Evolutionary conservation across 2,888 invertebrate species (phyloP).

Genomic region (Drosophila siamana): DNA sequence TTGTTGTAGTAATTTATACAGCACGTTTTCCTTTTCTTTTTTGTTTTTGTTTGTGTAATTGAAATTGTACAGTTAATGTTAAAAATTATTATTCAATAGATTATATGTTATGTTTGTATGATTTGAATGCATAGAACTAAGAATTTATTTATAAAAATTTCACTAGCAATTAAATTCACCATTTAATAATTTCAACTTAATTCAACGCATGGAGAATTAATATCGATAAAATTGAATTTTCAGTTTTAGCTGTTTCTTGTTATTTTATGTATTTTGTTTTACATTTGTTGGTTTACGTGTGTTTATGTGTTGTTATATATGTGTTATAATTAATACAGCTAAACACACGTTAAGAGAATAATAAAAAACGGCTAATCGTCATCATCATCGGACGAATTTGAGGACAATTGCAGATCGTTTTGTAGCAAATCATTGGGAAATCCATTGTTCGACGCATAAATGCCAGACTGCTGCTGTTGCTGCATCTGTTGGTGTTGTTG

Average conservation of each 20-base stretch:
- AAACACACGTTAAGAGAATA: slow-evolving; percentile 26
- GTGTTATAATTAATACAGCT: slow-evolving; percentile 39
- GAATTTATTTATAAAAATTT: slow-evolving; percentile 78
- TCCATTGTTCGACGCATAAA: slow-evolving; percentile 82
- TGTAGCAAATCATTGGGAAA: slow-evolving; percentile 87
- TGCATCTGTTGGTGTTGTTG: slow-evolving; percentile 45
- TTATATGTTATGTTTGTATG: slow-evolving; percentile 35
- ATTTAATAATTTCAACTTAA: slow-evolving; percentile 72
- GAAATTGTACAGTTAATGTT: slow-evolving; percentile 54
- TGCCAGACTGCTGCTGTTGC: slow-evolving; percentile 70
- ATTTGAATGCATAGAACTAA: slow-evolving; percentile 60
- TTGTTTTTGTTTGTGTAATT: slow-evolving; percentile 40
- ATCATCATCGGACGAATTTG: slow-evolving; percentile 91
- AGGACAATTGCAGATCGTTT: slow-evolving; percentile 94
- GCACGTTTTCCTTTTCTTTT: slow-evolving; percentile 57
- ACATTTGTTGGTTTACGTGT: slow-evolving; percentile 11
- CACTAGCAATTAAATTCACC: slow-evolving; percentile 80
- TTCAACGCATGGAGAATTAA: slow-evolving; percentile 65
- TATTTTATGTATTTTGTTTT: slow-evolving; percentile 11
- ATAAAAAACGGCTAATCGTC: slow-evolving; percentile 73
- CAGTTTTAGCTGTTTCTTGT: slow-evolving; percentile 17
- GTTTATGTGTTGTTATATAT: slow-evolving; percentile 5
- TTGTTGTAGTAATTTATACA: slow-evolving; percentile 43
- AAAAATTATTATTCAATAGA: slow-evolving; percentile 51
- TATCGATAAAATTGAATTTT: slow-evolving; percentile 45